Evolutionary conservation across 2,113 vertebrate species (phyloP), one percentile per base, ranked within the genome.

Genomic region (Semnornis frantzii): DNA sequence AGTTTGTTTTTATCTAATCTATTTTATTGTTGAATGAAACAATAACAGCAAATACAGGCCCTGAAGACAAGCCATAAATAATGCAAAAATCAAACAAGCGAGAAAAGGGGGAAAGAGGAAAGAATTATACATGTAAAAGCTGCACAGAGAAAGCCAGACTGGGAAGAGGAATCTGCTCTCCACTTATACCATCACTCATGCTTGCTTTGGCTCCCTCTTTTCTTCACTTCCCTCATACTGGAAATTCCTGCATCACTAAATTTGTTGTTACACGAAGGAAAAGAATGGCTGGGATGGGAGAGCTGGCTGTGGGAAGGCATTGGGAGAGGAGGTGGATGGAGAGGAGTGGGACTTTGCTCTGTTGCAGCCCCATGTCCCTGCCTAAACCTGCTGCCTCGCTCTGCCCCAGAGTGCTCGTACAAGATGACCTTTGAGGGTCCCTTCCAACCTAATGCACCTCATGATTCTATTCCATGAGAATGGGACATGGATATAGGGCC

Each of bases 61-160:
- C 95, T 13, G 70, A 94, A 97, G 96, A 96, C 95, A 94, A 91
- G 84, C 89, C 79, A 95, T 97, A 96, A 97, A 97, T 97, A 97
- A 97, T 96, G 93, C 80, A 94, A 89, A 96, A 97, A 87, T 94
- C 91, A 93, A 94, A 94, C 95, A 94, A 94, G 89, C 64, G 18
- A 90, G 92, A 72, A 87, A 64, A 30, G 70, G 44, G 60, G 68
- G 57, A 73, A 91, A 77, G 73, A 88, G 87, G 77, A 91, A 86
- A 83, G 68, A 88, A 90, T 95, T 87, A 73, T 66, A 75, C 27
- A 48, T 87, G 87, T 94, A 82, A 84, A 95, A 87, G 12, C 81
- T 77, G 82, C 72, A 42, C 39, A 63, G 50, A 89, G 78, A 85
- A 74, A 82, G 85, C 58, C 37, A 68, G 82, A 66, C 85, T 31